phyloP scores from a whole-genome alignment of 2,113 vertebrate genomes.

The Ageneiosus marmoratus region DNA sequence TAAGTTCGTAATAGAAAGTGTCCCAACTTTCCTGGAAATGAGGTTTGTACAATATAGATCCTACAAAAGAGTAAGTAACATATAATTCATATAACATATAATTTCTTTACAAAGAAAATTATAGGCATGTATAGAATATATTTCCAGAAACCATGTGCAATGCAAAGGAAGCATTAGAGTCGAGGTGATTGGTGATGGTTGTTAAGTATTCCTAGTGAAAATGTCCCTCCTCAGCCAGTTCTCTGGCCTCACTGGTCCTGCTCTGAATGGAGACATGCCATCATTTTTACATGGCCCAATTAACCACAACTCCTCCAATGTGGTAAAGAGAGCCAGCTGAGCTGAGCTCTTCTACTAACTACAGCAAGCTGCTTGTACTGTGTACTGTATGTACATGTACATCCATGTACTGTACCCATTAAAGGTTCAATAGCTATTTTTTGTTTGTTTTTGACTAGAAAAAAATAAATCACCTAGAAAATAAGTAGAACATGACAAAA shows the following conservation, averaged over 20 bases:
- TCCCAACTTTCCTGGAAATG: no score
- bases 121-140: background rate
- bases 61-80: background rate
- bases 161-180: background rate
- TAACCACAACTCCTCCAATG: slow-evolving; percentile 36
- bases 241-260: slow-evolving; percentile 35
- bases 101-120: background rate
- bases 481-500: background rate
- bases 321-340: background rate
- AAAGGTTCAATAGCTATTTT: background rate
- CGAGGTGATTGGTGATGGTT: slow-evolving; percentile 5
- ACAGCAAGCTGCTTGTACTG: background rate
- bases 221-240: slow-evolving; percentile 25
- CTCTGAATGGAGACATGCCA: slow-evolving; percentile 45
- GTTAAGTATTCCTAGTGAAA: slow-evolving; percentile 43
- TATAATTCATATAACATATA: no score
- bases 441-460: background rate
- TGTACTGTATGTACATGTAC: no score
- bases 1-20: no score
- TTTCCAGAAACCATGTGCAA: background rate
- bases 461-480: background rate
- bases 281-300: slow-evolving; percentile 43
- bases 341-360: background rate
- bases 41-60: background rate
- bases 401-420: background rate